Evolutionary conservation across 1,140 invertebrate genomes (phyloP), one percentile per base, ranked within the genome.

Genomic region (Drosophila ambigua): DNA sequence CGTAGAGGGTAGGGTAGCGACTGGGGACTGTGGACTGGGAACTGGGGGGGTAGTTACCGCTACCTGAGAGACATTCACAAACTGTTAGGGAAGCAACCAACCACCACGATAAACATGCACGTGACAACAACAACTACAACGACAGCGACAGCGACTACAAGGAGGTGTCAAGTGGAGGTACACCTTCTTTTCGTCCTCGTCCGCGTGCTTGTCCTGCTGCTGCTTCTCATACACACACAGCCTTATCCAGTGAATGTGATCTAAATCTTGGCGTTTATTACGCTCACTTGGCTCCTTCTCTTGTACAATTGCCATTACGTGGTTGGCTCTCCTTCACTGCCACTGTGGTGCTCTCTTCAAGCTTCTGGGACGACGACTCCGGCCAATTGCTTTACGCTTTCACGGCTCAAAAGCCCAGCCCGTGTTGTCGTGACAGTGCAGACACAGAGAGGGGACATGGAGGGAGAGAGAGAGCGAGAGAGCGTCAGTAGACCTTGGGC

Each of bases 191-290:
- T 39, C n/a, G 2, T 9, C 6, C 39, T 26, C 4, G 20, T 20
- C 20, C 58, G 16, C 16, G 16, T 16, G 16, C 16, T 20, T 9
- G 31, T 9, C 8, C 9, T 5, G 26, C 6, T 28, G 26, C 26
- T 28, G 5, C 20, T 20, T 20, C 26, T 5, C 24, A 16, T 11
- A 5, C 26, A 28, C 24, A 16, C 60, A 62, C 13, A 35, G 16
- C 50, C 20, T 49, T 20, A 48, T 39, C 44, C 64, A 57, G 50
- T 57, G 74, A 54, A 73, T 81, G 62, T 67, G 69, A 76, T 81
- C 78, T 65, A 67, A 87, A 75, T 78, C 78, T 82, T 87, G 69
- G 64, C 82, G 74, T 85, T 85, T 85, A 85, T 85, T 87, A 78
- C 82, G 82, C 82, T 82, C 74, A 87, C 74, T 87, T 85, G 82